Base-by-base conservation (phyloP, 2,113 vertebrate genomes). In the Sminthopsis crassicaudata region DNA sequence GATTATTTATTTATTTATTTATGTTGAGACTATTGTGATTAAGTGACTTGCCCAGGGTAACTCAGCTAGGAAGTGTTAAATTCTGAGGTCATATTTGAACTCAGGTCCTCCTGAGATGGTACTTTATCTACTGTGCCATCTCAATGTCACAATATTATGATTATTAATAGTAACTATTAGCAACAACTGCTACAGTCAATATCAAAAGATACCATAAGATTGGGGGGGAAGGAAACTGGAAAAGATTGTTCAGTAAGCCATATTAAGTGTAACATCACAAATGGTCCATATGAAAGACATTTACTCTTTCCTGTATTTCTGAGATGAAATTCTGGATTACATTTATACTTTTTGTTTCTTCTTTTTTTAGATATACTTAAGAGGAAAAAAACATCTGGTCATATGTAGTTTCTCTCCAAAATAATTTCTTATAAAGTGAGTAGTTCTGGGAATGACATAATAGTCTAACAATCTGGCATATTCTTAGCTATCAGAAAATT, bases 401-500 rank as follows among this genome's bases (percentile, higher is more conserved):
- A 90, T 89, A 51, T 54, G 94, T 94, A n/a, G 46, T 92, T 93
- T 90, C 36, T 67, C 30, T 94, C 90, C 89, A 53, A 95, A 96
- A 51, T 91, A 91, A 90, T 84, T 42, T 84, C n/a, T 42, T 84
- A 84, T 23, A 84, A 84, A 84, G 16, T 97, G 92, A 93, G 93
- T 90, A 96, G 16, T 92, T 95, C 93, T 96, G 91, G 92, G 76
- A 97, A 93, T 92, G 51, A 9, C 57, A 97, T 96, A 51, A 90
- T 92, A 96, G 12, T 30, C 67, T 46, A 94, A 22, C 48, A 95
- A 54, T 97, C 92, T 97, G 96, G 95, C 93, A 94, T 92, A 92
- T 91, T 92, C 76, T 90, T 91, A 96, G 94, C 93, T 96, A 94
- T 96, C 92, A 94, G 89, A 92, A 22, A 97, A 97, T 97, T 96